Evolutionary conservation across 1,140 invertebrate genomes (phyloP).

Genomic region (Drosophila fuyamai): DNA sequence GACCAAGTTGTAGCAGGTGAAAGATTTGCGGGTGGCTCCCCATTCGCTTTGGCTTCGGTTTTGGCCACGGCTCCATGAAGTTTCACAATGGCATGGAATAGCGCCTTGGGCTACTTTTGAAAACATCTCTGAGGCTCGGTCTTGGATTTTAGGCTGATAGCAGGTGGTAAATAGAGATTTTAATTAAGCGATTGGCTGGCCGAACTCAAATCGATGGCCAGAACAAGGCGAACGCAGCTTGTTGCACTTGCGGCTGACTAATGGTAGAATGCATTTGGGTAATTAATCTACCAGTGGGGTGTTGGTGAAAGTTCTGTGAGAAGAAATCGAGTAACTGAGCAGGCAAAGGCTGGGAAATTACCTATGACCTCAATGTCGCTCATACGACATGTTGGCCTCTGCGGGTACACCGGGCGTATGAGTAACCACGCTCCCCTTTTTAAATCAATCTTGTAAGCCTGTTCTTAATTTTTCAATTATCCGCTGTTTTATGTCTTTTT

Average conservation of each 20-base stretch:
- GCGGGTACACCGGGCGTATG: constrained; percentile 37
- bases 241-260: constrained; percentile 37
- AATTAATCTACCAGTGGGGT: constrained; percentile 22
- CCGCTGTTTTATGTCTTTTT: constrained; percentile 22
- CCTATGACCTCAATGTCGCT: neutral
- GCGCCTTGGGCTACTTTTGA: constrained; percentile 33
- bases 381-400: neutral
- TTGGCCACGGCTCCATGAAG: constrained; percentile 22
- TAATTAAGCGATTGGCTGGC: constrained; percentile 72
- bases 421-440: constrained; percentile 8
- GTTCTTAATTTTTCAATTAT: constrained; percentile 44
- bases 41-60: constrained; percentile 20
- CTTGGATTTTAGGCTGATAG: constrained; percentile 4
- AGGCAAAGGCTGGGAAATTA: neutral
- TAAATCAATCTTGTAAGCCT: constrained; percentile 17
- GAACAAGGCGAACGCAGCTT: constrained; percentile 37
- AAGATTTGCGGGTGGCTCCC: constrained; percentile 71
- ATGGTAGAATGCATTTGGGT: constrained; percentile 27
- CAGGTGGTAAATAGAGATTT: constrained; percentile 73
- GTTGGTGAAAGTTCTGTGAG: constrained; percentile 39
- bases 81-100: constrained; percentile 70
- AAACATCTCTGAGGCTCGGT: constrained; percentile 19
- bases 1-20: constrained; percentile 54
- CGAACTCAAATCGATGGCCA: constrained; percentile 54
- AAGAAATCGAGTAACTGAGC: neutral